These are phyloP conservation scores for Glaucidium brasilianum DNA, from an alignment of 2,113 vertebrate genomes.

Conservation along the genomic window DNA sequence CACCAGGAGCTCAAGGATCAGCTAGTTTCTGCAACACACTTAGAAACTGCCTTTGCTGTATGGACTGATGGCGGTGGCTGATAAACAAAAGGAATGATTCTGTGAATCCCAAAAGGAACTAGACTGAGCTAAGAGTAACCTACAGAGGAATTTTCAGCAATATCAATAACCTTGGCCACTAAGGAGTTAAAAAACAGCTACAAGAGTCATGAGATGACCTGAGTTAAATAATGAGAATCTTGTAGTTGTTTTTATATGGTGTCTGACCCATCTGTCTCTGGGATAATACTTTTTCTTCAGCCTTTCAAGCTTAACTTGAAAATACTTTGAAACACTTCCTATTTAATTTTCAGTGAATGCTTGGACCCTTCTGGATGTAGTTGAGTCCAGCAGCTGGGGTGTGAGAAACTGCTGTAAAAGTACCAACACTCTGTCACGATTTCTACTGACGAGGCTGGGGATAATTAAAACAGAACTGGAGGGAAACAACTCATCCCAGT, in stretches of 20 bases:
- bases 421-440: background rate
- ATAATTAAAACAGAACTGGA: background rate
- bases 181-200: background rate
- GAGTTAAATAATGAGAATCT: background rate
- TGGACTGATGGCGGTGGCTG: background rate
- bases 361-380: background rate
- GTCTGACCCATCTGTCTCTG: background rate
- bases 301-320: background rate
- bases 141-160: background rate
- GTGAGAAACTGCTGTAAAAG: background rate
- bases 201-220: background rate
- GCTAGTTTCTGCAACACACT: rapidly evolving
- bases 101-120: background rate
- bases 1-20: background rate
- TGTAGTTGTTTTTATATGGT: background rate
- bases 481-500: background rate
- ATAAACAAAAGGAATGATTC: too few relatives aligned
- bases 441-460: background rate
- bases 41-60: background rate
- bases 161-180: background rate
- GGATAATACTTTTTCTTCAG: background rate
- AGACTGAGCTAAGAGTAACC: background rate
- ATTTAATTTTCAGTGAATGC: background rate
- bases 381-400: background rate
- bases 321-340: background rate